These are phyloP conservation scores for Potorous gilbertii DNA, from an alignment of 2,797 vertebrate genomes.

Conservation along the genomic window DNA sequence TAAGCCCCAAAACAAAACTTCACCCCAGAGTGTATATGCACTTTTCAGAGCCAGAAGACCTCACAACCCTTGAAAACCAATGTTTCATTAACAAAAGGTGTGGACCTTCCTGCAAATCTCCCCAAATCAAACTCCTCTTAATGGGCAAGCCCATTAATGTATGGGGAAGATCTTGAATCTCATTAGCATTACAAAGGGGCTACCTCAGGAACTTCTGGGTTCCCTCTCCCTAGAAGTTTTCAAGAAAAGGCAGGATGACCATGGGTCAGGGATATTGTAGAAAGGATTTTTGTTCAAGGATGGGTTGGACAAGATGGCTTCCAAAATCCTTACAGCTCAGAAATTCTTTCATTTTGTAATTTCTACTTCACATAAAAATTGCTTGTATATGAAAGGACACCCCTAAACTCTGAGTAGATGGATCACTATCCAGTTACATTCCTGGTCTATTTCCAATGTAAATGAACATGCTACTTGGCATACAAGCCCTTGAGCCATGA, in stretches of 20 bases:
- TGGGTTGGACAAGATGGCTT: not conserved
- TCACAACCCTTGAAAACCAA: too few relatives aligned
- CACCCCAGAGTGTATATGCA: too few relatives aligned
- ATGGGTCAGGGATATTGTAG: not conserved
- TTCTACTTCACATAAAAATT: not conserved
- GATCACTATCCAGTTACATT: conserved; percentile 18
- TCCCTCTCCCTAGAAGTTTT: not conserved
- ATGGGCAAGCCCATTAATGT: too few relatives aligned
- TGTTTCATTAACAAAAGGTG: too few relatives aligned
- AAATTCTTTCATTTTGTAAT: not conserved
- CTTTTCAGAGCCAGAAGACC: too few relatives aligned
- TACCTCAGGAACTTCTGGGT: not conserved
- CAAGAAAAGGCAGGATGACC: not conserved
- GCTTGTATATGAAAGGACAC: conserved; percentile 1
- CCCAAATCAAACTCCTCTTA: too few relatives aligned
- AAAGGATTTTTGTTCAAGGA: not conserved
- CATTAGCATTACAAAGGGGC: too few relatives aligned
- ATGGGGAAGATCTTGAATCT: too few relatives aligned
- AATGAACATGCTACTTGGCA: not conserved
- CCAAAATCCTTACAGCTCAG: not conserved
- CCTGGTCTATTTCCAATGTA: conserved; percentile 19
- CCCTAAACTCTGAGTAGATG: not conserved
- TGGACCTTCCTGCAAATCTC: too few relatives aligned
- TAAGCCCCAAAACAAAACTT: too few relatives aligned
- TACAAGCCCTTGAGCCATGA: conserved; percentile 12